A percentile compares a stretch with the other conserved stretches of the same genome.
Conservation (phyloP, 2,888 invertebrate species). For the Tetragonula carbonaria region DNA sequence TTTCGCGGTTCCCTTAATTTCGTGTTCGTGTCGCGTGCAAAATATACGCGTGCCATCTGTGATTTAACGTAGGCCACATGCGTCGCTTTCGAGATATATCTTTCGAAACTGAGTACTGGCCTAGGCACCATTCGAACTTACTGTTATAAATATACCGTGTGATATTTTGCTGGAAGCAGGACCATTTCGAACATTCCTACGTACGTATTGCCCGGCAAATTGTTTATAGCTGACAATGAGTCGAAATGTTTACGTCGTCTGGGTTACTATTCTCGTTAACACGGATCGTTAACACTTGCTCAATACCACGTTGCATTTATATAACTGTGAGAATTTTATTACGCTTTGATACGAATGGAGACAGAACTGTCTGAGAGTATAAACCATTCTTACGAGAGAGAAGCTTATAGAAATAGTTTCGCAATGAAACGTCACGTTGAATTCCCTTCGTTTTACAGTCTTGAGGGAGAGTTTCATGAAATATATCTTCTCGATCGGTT, state of each 20-base stretch:
- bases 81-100: constrained; percentile 49
- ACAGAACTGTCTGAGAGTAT: too few species aligned
- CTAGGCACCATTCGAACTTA: constrained; percentile 56
- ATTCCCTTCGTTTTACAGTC: too few species aligned
- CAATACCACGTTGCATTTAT: background rate
- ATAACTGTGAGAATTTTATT: background rate
- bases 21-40: constrained; percentile 43
- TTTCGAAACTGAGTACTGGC: constrained; percentile 50
- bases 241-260: background rate
- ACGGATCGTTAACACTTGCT: constrained; percentile 1
- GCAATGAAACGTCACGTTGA: too few species aligned
- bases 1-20: constrained; percentile 8
- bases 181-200: constrained; percentile 9
- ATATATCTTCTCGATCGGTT: too few species aligned
- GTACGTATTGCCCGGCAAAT: background rate
- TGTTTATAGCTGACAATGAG: background rate
- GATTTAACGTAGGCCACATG: constrained; percentile 53
- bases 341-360: too few species aligned
- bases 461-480: too few species aligned
- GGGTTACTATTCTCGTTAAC: background rate
- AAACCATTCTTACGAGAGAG: too few species aligned
- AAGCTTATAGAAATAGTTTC: too few species aligned
- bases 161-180: constrained; percentile 24
- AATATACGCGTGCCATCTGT: constrained; percentile 34
- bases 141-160: constrained; percentile 44